Conservation (phyloP, 2,113 vertebrate species). For the Hippocampus abdominalis region DNA sequence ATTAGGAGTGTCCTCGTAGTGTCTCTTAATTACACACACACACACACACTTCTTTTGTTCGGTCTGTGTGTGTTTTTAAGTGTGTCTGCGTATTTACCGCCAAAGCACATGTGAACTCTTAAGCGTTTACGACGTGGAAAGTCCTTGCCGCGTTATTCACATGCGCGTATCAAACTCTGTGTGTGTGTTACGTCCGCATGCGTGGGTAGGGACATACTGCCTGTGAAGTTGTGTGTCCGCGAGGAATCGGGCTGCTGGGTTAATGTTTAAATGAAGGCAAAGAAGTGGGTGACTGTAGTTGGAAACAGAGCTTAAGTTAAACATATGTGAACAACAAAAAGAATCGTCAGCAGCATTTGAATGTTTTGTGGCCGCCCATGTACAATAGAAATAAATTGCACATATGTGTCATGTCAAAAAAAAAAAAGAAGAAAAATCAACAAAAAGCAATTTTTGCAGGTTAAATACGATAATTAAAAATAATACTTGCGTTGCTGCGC, state of each 20-base stretch:
- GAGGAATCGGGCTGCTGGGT: not conserved
- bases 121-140: slow-evolving; percentile 54
- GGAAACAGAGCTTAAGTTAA: not conserved
- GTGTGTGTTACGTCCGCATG: not conserved
- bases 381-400: too few species aligned
- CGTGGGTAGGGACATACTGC: not conserved
- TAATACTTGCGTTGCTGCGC: too few species aligned
- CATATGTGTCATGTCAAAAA: too few species aligned
- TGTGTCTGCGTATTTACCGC: slow-evolving; percentile 6
- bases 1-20: not conserved
- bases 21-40: not conserved
- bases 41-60: too few species aligned
- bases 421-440: too few species aligned
- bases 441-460: too few species aligned
- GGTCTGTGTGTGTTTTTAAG: not conserved
- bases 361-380: too few species aligned
- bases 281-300: not conserved
- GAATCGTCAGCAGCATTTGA: too few species aligned
- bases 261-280: not conserved
- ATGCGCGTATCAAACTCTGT: slow-evolving; percentile 19
- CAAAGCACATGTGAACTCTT: slow-evolving; percentile 31
- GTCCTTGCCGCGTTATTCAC: slow-evolving; percentile 28
- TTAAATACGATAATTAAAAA: too few species aligned
- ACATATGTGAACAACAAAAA: too few species aligned
- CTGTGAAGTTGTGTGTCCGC: not conserved